Base-by-base conservation (phyloP, 2,888 invertebrate genomes). In the Cheilosia soror region DNA sequence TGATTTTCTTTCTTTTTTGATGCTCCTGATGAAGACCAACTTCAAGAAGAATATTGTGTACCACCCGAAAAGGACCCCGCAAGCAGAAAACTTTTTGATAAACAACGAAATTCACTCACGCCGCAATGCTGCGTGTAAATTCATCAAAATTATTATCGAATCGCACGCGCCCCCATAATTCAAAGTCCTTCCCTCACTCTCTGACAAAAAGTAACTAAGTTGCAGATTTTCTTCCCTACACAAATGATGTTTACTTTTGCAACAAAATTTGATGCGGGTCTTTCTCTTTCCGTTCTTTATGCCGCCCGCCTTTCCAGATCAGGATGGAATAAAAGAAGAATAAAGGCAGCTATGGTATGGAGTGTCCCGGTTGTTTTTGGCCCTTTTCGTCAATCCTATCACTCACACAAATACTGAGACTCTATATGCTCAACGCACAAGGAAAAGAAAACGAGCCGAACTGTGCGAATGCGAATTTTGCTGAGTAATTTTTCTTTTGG, bases 241-340 rank as follows among this genome's bases (percentile, higher is more conserved):
- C 85, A 85, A 85, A 85, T 66, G 81, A 85, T 85, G 81, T 85
- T 81, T 85, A 77, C 85, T 81, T 81, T 85, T 42, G 60, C 69
- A 81, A 33, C 68, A 66, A 80, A 85, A 72, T 72, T 81, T 81
- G 76, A 85, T 85, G 81, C 81, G 81, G 85, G 85, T 77, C 69
- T 47, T 55, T 57, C 57, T 77, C 69, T 47, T 55, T 57, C 57
- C 42, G 42, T 44, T 31, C 31, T 11, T 47, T 20, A 20, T 53
- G 29, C 33, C 53, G 44, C 20, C 60, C 62, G 33, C 37, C 60
- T 62, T 69, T 25, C 4, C 4, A 37, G 6, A 13, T 53, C 9
- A 42, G 53, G 13, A 33, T 13, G 20, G 15, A 44, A 44, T 31
- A 47, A 42, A 33, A 47, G 47, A 40, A 66, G 27, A 25, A 29